Base-by-base conservation (phyloP, 2,888 invertebrate species). In the Parnassius mnemosyne region DNA sequence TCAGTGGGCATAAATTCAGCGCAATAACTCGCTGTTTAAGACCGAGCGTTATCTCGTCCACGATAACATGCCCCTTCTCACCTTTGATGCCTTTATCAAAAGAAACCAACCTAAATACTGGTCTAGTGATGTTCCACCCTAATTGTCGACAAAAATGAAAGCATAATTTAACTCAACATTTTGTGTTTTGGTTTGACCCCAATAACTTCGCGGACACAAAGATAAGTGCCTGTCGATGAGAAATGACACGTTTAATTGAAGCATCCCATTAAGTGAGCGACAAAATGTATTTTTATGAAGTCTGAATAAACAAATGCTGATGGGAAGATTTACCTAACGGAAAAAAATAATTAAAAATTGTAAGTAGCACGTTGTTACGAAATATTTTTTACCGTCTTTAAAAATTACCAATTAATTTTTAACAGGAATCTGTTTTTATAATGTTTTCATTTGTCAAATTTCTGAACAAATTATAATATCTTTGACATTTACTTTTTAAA, bases 191-290 rank as follows among this genome's bases (percentile, higher is more conserved):
- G 50, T 56, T 53, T 43, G 61, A 61, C 67, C 53, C 60, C 60
- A 44, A 20, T 20, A n/a, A 55, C 64, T 61, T 64, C 67, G 64
- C 67, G 64, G 65, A 68, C 56, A 64, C 47, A 66, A 34, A 34
- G 60, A 58, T 66, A 68, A 68, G 72, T 12, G 16, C 66, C 61
- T 68, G 71, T 72, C 71, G 68, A 68, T 72, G 66, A 64, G 49
- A 49, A 72, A 70, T 69, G 69, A 66, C 65, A 66, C 61, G 65
- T 64, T 69, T 72, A 73, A 71, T 73, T 70, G 70, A 70, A 69
- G 65, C 61, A 66, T 42, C 56, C 67, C 65, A 64, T 69, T 65
- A 65, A 68, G 60, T 61, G 52, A 60, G 47, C 58, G 55, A 57
- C 56, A 68, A 65, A 66, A 67, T 56, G 41, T 44, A 63, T 50